Evolutionary conservation across 2,113 vertebrate species (phyloP).

Genomic region (Phainopepla nitens): DNA sequence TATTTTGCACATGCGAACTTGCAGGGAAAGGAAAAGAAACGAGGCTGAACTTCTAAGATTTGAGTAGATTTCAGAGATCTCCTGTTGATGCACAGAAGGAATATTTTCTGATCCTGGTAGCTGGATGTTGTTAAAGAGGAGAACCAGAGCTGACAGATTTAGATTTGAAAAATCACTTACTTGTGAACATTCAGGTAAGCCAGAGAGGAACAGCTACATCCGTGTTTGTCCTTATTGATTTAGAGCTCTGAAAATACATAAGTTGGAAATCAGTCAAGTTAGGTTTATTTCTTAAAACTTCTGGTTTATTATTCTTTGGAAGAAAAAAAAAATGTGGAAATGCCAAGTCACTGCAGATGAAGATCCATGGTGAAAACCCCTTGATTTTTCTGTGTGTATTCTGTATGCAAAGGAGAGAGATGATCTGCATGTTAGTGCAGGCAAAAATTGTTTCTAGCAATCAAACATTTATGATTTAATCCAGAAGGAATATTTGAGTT

Average conservation of each 20-base stretch:
- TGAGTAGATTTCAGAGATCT: not conserved
- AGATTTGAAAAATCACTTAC: not conserved
- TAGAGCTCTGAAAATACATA: not conserved
- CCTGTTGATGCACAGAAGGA: not conserved
- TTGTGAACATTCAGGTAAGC: not conserved
- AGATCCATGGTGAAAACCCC: not conserved
- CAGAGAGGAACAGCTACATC: not conserved
- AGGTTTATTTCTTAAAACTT: not conserved
- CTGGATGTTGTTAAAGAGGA: not conserved
- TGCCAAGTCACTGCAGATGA: not conserved
- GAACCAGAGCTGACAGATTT: not conserved
- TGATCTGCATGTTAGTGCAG: not conserved
- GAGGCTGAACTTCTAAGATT: not conserved
- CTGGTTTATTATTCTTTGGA: not conserved
- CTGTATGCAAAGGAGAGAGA: not conserved
- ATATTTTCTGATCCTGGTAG: not conserved
- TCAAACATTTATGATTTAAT: conserved; percentile 68
- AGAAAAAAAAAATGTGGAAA: not conserved
- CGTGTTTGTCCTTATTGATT: not conserved
- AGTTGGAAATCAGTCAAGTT: not conserved
- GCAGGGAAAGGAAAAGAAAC: not conserved
- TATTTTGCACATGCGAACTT: not conserved
- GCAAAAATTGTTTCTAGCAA: conserved; percentile 56
- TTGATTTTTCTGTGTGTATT: not conserved
- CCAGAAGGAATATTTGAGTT: conserved; percentile 70